Base-by-base conservation (phyloP, 2,888 invertebrate genomes). In the Blera fallax region DNA sequence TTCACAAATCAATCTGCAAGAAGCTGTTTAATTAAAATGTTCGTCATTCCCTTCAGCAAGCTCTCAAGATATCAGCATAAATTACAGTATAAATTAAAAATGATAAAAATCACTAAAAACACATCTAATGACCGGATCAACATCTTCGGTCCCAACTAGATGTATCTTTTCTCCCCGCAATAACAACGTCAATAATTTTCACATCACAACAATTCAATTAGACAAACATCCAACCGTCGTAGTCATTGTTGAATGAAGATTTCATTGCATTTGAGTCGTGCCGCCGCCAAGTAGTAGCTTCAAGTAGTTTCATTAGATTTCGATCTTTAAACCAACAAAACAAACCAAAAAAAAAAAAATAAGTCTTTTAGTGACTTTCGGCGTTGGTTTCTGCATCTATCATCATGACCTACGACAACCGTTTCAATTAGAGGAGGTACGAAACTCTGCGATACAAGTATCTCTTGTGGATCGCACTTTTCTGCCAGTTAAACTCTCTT, bases 371-470 rank as follows among this genome's bases (percentile, higher is more conserved):
- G 54, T 74, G 73, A 78, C 78, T 83, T 74, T 74, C 62, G 74
- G 74, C 60, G 67, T 50, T 54, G 60, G 29, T 62, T 76, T 69
- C 37, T 78, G 78, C 67, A 83, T 73, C 69, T 40, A 74, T 64
- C 83, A 74, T 79, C 79, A 70, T 84, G 84, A 84, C 84, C 84
- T 84, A 84, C 74, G 84, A 74, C 84, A 84, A 84, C 54, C 45
- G 18, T 67, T 81, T 78, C 83, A 74, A 79, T 69, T 84, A 73
- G 52, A 65, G 27, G 58, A 58, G 29, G 52, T n/a, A n/a, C n/a
- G n/a, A 27, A 64, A 64, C 45, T 45, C 43, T 18, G 8, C 7
- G 32, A 40, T 37, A 40, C 11, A 27, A 40, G 40, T 52, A 64
- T 76, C 69, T 76, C 56, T 64, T 70, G 32, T 77, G 37, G 27